Evolutionary conservation across 2,888 invertebrate genomes (phyloP).

Genomic region (Drosophila mimica): DNA sequence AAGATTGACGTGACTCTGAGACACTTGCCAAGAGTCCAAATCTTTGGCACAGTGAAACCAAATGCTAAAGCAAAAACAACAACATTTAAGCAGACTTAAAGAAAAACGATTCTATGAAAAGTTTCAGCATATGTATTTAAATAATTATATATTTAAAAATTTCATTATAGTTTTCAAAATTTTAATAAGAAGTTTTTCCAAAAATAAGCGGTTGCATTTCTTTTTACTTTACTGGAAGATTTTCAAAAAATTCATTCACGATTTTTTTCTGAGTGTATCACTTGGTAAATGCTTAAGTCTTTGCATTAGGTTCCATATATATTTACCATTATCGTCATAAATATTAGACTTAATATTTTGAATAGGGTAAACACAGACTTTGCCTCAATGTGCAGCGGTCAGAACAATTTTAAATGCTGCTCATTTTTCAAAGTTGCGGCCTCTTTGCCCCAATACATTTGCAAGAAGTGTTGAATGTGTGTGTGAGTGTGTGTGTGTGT

Average conservation of each 20-base stretch:
- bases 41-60: conserved; percentile 32
- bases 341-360: background rate
- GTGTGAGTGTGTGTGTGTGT: conserved; percentile 38
- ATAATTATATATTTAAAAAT: background rate
- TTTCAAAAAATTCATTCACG: background rate
- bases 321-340: background rate
- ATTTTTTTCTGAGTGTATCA: background rate
- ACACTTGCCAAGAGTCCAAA: conserved; percentile 29
- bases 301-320: background rate
- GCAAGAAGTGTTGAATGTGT: conserved; percentile 36
- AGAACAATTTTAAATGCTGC: conserved; percentile 75
- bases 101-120: background rate
- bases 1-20: conserved; percentile 38
- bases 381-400: conserved; percentile 52
- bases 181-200: accelerated
- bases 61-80: background rate
- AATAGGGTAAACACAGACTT: background rate
- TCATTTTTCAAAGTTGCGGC: conserved; percentile 76
- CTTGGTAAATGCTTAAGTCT: background rate
- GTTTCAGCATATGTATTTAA: background rate
- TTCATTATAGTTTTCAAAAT: background rate
- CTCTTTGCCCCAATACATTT: conserved; percentile 52
- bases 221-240: background rate
- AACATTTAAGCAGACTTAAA: background rate
- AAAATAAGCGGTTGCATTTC: background rate